Conservation (phyloP, 2,113 vertebrate species). For the Maccullochella peelii region DNA sequence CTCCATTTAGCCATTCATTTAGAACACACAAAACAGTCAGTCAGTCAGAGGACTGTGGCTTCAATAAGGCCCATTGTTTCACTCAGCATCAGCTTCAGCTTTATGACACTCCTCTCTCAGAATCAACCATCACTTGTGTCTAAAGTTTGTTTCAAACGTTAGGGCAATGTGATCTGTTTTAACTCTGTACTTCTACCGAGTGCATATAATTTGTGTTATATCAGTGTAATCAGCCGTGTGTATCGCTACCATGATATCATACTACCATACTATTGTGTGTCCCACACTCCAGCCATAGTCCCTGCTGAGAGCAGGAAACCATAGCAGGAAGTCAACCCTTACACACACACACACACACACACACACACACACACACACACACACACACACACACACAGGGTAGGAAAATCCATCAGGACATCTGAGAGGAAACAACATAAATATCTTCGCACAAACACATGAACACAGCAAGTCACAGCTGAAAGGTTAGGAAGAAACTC, state of each 20-base stretch:
- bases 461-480: slow-evolving; percentile 45
- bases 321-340: slow-evolving; percentile 61
- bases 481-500: slow-evolving; percentile 28
- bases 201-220: neutral
- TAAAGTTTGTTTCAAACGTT: slow-evolving; percentile 2
- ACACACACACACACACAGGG: slow-evolving; percentile 35
- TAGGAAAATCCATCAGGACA: slow-evolving; percentile 57
- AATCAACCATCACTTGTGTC: neutral
- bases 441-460: slow-evolving; percentile 48
- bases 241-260: slow-evolving; percentile 40
- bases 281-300: slow-evolving; percentile 5
- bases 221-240: slow-evolving; percentile 8
- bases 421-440: slow-evolving; percentile 54
- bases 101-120: slow-evolving; percentile 6
- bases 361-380: slow-evolving; percentile 44
- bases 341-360: slow-evolving; percentile 50
- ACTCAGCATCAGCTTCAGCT: slow-evolving; percentile 21
- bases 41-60: slow-evolving; percentile 36
- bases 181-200: neutral
- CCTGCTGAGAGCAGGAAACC: slow-evolving; percentile 60
- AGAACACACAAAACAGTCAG: slow-evolving; percentile 34
- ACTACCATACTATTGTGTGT: slow-evolving; percentile 50
- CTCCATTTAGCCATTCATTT: slow-evolving; percentile 45
- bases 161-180: neutral
- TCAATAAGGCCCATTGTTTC: slow-evolving; percentile 50